phyloP scores from a whole-genome alignment of 2,113 vertebrate species.

The Arvicanthis niloticus region DNA sequence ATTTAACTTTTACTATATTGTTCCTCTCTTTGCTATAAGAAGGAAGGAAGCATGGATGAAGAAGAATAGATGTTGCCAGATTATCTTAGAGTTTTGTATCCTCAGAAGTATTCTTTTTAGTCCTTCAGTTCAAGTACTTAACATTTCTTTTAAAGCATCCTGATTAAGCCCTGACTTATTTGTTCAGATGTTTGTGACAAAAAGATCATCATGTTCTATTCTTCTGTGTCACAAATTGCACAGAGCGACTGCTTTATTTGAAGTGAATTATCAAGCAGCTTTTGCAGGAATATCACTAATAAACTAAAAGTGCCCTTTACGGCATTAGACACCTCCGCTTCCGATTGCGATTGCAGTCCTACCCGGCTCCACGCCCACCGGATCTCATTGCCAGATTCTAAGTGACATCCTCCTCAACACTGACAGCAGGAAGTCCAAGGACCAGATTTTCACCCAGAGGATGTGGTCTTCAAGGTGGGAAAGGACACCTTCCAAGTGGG shows the following conservation, averaged over 20 bases:
- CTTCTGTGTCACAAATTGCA: conserved; percentile 56
- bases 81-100: conserved; percentile 29
- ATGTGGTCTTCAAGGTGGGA: background rate
- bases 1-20: background rate
- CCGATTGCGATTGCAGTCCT: background rate
- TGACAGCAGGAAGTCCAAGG: conserved; percentile 50
- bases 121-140: conserved; percentile 48
- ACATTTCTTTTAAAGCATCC: conserved; percentile 41
- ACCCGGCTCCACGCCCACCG: background rate
- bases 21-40: conserved; percentile 23
- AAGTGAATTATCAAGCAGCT: conserved; percentile 61
- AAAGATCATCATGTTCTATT: conserved; percentile 68
- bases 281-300: conserved; percentile 60
- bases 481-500: background rate
- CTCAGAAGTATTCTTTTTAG: conserved; percentile 52
- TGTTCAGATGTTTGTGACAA: conserved; percentile 57
- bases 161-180: conserved; percentile 59
- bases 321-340: conserved; percentile 21
- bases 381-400: background rate
- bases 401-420: conserved; percentile 16
- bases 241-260: conserved; percentile 68
- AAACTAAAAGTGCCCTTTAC: conserved; percentile 54
- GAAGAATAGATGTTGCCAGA: conserved; percentile 29
- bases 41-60: background rate
- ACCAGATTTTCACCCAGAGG: background rate